Evolutionary conservation across 2,888 invertebrate species (phyloP), one percentile per base, ranked within the genome.

Genomic region (Acanthosepion pharaonis): DNA sequence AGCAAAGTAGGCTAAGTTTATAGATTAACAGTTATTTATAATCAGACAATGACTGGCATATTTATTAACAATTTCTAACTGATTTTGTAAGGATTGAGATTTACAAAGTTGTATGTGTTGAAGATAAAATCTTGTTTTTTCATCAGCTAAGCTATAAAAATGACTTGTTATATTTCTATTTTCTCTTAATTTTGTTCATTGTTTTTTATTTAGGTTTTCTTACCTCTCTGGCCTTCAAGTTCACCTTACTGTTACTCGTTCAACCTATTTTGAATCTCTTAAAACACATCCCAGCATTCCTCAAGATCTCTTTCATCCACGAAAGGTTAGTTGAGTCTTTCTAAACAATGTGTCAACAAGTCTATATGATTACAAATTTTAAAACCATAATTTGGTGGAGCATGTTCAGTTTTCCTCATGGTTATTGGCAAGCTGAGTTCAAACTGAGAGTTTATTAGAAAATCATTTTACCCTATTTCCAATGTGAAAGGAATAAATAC

Each of bases 191-290:
- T 55, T 55, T 11, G 1, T 23, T 64, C 25, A 64, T 25, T 64
- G 8, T 64, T n/a, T 78, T 28, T 0, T 59, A 33, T 78, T 78
- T 33, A 78, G 78, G 4, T 78, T 23, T 78, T 78, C 33, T 78
- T 78, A 33, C 33, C 78, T 78, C 4, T 78, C 78, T 33, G n/a
- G 78, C 33, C 33, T 78, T 15, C n/a, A 78, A 25, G 94, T 78
- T n/a, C 78, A 94, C 25, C 55, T 93, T 49, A n/a, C 93, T 28
- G 93, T 93, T 49, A 93, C 93, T 53, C 93, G 93, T 6, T 93
- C 93, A 93, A 51, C 93, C 9, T 53, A 93, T 49, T 93, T 53
- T 93, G 93, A 93, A 51, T 93, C 28, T 25, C 93, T 93, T 28
- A 93, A 93, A n/a, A 93, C 18, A 25, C 51, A 53, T 53, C n/a